These are phyloP conservation scores for Drosophila mauritiana DNA, from an alignment of 1,140 invertebrate genomes.

Conservation along the genomic window DNA sequence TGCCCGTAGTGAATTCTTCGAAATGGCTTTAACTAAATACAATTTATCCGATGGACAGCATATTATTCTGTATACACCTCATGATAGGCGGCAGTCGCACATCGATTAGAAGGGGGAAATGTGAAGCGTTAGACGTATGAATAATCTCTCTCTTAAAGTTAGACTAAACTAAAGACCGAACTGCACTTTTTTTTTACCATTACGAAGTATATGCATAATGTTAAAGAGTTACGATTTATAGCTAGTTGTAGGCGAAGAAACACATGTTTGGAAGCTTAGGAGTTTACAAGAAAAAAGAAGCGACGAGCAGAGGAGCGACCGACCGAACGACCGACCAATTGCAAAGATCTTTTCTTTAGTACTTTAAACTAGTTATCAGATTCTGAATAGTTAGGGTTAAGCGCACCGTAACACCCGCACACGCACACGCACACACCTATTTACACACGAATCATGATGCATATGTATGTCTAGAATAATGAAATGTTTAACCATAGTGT, in stretches of 20 bases:
- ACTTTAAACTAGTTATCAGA: constrained; percentile 30
- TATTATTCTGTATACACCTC: constrained; percentile 28
- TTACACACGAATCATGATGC: constrained; percentile 21
- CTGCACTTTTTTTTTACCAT: constrained; percentile 46
- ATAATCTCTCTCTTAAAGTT: constrained; percentile 32
- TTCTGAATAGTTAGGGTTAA: constrained; percentile 32
- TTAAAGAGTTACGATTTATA: constrained; percentile 37
- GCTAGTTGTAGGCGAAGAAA: neutral
- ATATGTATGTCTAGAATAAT: constrained; percentile 23
- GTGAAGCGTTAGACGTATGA: constrained; percentile 42
- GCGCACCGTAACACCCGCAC: constrained; percentile 9
- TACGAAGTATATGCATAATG: constrained; percentile 32
- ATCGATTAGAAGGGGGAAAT: constrained; percentile 10
- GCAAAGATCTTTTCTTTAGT: constrained; percentile 57
- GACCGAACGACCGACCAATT: constrained; percentile 83
- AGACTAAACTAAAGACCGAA: constrained; percentile 43
- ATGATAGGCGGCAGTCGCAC: constrained; percentile 26
- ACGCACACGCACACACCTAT: constrained; percentile 12
- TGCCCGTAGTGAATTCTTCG: constrained; percentile 81
- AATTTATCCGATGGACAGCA: constrained; percentile 47
- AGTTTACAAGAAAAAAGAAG: constrained; percentile 10
- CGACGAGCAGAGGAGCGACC: constrained; percentile 54
- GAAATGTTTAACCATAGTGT: constrained; percentile 39
- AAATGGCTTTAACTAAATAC: constrained; percentile 80
- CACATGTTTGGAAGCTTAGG: constrained; percentile 1